Conservation (phyloP, 2,113 vertebrate genomes). For the Osmerus mordax region DNA sequence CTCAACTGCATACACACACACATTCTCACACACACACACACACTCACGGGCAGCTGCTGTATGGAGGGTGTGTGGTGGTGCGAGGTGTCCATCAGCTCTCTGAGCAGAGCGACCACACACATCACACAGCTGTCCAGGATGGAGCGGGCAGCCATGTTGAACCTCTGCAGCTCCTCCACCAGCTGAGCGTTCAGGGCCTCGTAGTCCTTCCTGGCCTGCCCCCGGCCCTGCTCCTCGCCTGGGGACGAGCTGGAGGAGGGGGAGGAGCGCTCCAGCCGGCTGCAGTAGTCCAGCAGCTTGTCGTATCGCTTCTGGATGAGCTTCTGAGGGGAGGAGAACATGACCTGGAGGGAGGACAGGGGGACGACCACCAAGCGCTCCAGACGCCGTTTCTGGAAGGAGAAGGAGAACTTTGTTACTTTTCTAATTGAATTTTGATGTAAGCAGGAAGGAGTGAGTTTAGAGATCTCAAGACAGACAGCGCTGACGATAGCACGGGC, state of each 20-base stretch:
- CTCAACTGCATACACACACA: no score
- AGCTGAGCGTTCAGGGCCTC: constrained; percentile 91
- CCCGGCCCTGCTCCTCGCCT: constrained; percentile 74
- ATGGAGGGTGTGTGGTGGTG: constrained; percentile 59
- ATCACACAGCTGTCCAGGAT: constrained; percentile 82
- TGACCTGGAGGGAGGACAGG: constrained; percentile 78
- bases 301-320: constrained; percentile 98
- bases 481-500: no score
- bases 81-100: constrained; percentile 65
- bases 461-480: no score
- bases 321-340: constrained; percentile 91
- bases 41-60: constrained; percentile 75
- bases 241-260: constrained; percentile 22
- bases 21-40: neutral
- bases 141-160: constrained; percentile 79
- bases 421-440: neutral
- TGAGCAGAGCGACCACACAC: constrained; percentile 75
- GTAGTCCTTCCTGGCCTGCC: constrained; percentile 83
- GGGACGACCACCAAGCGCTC: constrained; percentile 80
- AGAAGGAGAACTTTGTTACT: neutral
- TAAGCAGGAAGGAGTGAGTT: no score
- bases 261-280: constrained; percentile 72
- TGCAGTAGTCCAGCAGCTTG: constrained; percentile 91
- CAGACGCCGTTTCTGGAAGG: constrained; percentile 74
- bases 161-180: constrained; percentile 87